Base-by-base conservation (phyloP, 2,113 vertebrate species). In the Thryonomys swinderianus region DNA sequence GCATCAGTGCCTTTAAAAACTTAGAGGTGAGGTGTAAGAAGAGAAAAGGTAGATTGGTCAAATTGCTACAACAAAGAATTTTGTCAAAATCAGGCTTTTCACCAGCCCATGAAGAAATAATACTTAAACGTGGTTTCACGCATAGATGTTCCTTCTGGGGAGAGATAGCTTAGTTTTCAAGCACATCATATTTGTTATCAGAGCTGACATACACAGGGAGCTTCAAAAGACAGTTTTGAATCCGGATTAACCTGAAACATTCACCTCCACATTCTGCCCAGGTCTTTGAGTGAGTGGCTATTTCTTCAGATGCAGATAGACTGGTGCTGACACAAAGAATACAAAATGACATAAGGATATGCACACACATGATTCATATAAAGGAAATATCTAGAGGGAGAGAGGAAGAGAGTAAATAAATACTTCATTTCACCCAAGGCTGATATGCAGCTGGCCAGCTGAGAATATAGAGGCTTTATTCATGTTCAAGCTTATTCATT, bases 351-450 rank as follows among this genome's bases (percentile, higher is more conserved):
- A 69, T 34, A 27, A 91, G 7, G 59, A 87, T 42, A 80, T 64
- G 9, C 30, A 86, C 13, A 64, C 7, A 4, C 11, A 40, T 67
- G 83, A 88, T 79, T 90, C 40, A 2, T 55, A 48, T 53, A 20
- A 93, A 94, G 69, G 34, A 1, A 81, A 9, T 69, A 84, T 93
- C 53, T 48, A 57, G 2, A n/a, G 21, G 25, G 7, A 86, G 23
- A 42, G 57, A 89, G 61, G 2, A 91, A 88, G 32, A 90, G 6
- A 94, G 37, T 34, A 73, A 84, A 59, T 84, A 92, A 85, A n/a
- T 80, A 55, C 16, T 45, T 87, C 25, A 45, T 78, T 94, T 73
- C 21, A 83, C 57, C 53, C 20, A 66, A 83, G 61, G 5, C 23
- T n/a, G 42, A 57, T n/a, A 11, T 67, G 86, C 51, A 74, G 27